Conservation (phyloP, 2,888 invertebrate species). For the Thalpophila matura region DNA sequence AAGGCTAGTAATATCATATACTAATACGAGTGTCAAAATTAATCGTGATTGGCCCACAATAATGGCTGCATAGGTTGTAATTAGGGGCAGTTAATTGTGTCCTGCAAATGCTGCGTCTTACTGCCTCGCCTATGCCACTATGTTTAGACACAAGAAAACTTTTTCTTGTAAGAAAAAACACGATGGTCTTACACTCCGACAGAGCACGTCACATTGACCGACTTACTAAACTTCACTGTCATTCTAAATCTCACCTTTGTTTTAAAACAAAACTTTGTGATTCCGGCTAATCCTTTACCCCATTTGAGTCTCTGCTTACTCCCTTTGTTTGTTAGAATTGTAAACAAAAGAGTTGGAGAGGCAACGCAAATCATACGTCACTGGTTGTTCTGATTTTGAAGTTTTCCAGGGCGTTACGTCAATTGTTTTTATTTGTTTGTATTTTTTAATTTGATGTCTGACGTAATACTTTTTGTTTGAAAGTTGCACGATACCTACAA, state of each 20-base stretch:
- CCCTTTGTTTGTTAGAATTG: slow-evolving; percentile 49
- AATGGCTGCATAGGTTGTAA: too few species aligned
- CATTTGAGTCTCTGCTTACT: slow-evolving; percentile 52
- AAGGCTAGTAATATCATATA: too few species aligned
- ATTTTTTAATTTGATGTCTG: slow-evolving; percentile 1
- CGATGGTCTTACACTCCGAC: slow-evolving; percentile 34
- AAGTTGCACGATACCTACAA: too few species aligned
- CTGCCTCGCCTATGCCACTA: too few species aligned
- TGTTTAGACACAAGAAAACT: too few species aligned
- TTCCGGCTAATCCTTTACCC: slow-evolving; percentile 61
- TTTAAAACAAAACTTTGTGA: slow-evolving; percentile 54
- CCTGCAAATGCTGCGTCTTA: too few species aligned
- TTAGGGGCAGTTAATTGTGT: too few species aligned
- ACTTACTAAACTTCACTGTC: slow-evolving; percentile 59
- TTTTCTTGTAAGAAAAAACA: slow-evolving; percentile 34
- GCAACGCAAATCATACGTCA: slow-evolving; percentile 28
- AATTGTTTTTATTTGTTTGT: slow-evolving; percentile 25
- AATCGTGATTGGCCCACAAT: too few species aligned
- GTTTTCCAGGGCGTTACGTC: slow-evolving; percentile 2
- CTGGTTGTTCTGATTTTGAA: slow-evolving; percentile 26
- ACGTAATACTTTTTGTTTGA: too few species aligned
- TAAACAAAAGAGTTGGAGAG: slow-evolving; percentile 51
- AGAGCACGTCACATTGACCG: slow-evolving; percentile 54
- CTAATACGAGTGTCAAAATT: too few species aligned
- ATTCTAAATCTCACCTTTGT: slow-evolving; percentile 62